A percentile compares a stretch with the other conserved stretches of the same genome.
phyloP scores from a whole-genome alignment of 2,797 vertebrate species.

The Acanthiza pusilla region DNA sequence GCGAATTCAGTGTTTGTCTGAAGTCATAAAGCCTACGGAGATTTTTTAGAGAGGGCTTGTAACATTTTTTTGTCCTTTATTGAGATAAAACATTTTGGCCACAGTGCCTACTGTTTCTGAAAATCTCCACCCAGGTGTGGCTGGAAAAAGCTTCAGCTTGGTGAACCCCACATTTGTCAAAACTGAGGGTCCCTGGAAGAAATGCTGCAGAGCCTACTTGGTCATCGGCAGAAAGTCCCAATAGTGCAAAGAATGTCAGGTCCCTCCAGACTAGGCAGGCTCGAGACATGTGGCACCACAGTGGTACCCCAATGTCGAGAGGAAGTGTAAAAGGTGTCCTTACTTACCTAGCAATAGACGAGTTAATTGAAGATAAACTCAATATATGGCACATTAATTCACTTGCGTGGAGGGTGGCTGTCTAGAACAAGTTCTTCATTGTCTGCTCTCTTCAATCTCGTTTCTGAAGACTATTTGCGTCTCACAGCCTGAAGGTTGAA shows the following conservation, averaged over 20 bases:
- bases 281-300: not conserved
- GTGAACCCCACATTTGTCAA: not conserved
- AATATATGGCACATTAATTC: not conserved
- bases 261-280: not conserved
- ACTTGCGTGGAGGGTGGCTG: not conserved
- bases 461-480: not conserved
- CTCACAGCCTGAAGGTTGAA: not conserved
- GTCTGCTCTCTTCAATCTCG: not conserved
- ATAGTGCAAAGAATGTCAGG: accelerated
- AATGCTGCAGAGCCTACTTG: not conserved
- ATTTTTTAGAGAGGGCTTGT: not conserved
- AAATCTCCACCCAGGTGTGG: not conserved
- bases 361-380: conserved; percentile 6
- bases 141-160: not conserved
- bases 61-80: not conserved
- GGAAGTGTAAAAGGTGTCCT: not conserved
- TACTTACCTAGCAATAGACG: not conserved
- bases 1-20: not conserved
- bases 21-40: not conserved
- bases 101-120: not conserved
- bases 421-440: not conserved
- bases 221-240: not conserved
- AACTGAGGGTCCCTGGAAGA: not conserved
- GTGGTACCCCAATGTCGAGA: accelerated
- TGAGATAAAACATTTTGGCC: not conserved